phyloP scores from a whole-genome alignment of 2,797 vertebrate genomes.

The Sebastes wilsoni region DNA sequence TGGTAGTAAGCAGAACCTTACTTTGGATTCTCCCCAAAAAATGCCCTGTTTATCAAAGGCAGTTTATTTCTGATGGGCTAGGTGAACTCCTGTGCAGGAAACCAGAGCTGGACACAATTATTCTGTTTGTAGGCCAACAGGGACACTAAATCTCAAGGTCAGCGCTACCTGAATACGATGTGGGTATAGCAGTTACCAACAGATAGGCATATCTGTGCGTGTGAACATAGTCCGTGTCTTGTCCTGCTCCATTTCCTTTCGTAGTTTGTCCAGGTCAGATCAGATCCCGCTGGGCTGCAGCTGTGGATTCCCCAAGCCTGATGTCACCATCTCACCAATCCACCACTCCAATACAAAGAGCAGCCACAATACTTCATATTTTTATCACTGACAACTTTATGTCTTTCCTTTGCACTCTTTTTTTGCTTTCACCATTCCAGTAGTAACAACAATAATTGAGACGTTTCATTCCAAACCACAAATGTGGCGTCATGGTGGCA shows the following conservation, averaged over 20 bases:
- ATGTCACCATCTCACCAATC: slow-evolving; percentile 61
- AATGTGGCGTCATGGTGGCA: no score
- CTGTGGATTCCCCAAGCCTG: slow-evolving; percentile 72
- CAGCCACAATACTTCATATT: slow-evolving; percentile 28
- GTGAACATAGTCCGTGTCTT: not conserved
- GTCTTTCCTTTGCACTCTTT: not conserved
- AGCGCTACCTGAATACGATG: not conserved
- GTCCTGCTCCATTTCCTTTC: not conserved
- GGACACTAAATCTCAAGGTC: not conserved
- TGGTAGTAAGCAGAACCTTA: not conserved
- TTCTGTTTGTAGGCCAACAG: not conserved
- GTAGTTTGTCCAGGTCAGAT: slow-evolving; percentile 42
- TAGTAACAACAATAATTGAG: no score
- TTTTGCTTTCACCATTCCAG: not conserved
- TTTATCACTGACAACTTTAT: not conserved
- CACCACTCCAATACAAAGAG: slow-evolving; percentile 21
- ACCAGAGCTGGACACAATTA: not conserved
- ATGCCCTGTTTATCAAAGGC: not conserved
- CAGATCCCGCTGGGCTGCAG: slow-evolving; percentile 63
- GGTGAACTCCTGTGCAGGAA: not conserved
- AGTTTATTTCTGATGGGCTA: not conserved
- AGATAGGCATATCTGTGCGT: not conserved
- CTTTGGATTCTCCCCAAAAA: not conserved
- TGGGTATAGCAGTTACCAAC: not conserved
- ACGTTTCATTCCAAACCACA: no score